Evolutionary conservation across 37 sponge, comb jelly and placozoan genomes (phyloP).

Genomic region (Dysidea cf. avara): DNA sequence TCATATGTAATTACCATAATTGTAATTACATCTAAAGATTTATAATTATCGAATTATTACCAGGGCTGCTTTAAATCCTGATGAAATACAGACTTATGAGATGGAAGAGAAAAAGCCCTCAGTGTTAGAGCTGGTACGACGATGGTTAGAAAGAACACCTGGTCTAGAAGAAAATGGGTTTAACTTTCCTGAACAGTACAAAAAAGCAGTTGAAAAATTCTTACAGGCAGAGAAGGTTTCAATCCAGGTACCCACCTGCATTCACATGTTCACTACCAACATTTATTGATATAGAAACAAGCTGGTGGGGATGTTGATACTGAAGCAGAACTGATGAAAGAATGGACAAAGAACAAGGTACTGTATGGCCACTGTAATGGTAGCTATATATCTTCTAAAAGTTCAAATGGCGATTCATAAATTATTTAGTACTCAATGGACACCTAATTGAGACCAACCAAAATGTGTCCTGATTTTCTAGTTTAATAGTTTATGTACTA

Average conservation of each 20-base stretch:
- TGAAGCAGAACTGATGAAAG: not conserved
- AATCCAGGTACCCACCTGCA: constrained; percentile 9
- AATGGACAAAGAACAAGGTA: not conserved
- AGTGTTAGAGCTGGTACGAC: constrained; percentile 8
- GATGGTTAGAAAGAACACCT: constrained; percentile 62
- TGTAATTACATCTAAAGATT: too few species aligned
- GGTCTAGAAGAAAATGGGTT: constrained; percentile 57
- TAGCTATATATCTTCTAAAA: too few species aligned
- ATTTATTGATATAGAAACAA: not conserved
- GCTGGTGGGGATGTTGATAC: not conserved
- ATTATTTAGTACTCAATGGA: too few species aligned
- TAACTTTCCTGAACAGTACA: constrained; percentile 30
- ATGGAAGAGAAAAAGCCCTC: too few species aligned
- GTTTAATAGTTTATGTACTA: too few species aligned
- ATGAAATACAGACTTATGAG: too few species aligned
- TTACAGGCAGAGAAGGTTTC: constrained; percentile 7
- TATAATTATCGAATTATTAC: too few species aligned
- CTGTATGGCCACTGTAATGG: too few species aligned
- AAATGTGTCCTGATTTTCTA: too few species aligned
- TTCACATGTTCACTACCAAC: not conserved
- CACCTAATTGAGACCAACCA: too few species aligned
- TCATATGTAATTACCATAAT: not conserved
- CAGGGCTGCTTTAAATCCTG: too few species aligned
- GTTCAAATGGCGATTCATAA: too few species aligned
- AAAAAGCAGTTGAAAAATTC: constrained; percentile 28